Conservation (phyloP, 2,797 vertebrate species). For the Knipowitschia caucasica region DNA sequence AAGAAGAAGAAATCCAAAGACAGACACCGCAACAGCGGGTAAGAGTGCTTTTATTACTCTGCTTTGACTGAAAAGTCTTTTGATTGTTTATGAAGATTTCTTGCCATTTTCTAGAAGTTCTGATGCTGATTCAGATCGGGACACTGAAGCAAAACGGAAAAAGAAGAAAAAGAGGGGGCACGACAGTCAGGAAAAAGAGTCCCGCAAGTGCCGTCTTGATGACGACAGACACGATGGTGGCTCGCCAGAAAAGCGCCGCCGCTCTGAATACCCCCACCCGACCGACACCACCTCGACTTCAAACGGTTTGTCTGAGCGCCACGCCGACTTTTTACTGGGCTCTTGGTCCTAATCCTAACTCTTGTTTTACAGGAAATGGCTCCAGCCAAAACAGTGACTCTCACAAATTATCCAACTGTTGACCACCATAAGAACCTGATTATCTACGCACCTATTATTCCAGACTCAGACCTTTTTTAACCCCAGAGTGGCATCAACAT, state of each 20-base stretch:
- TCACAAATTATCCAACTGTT: conserved; percentile 42
- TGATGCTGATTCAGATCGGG: conserved; percentile 70
- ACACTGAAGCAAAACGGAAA: conserved; percentile 79
- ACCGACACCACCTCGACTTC: conserved; percentile 21
- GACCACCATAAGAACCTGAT: conserved; percentile 35
- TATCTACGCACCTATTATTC: conserved; percentile 39
- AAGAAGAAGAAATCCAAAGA: conserved; percentile 93
- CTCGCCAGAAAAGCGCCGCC: conserved; percentile 40
- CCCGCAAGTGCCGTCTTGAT: conserved; percentile 44
- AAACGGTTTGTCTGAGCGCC: conserved; percentile 30
- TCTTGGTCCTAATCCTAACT: neutral
- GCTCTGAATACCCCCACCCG: conserved; percentile 16
- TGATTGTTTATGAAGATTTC: neutral
- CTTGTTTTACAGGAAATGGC: conserved; percentile 54
- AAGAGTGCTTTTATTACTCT: conserved; percentile 4
- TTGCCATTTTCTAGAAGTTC: conserved; percentile 64
- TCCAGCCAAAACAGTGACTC: conserved; percentile 52
- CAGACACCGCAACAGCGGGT: conserved; percentile 70
- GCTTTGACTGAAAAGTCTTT: neutral
- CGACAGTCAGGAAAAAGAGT: conserved; percentile 59
- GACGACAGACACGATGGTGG: conserved; percentile 32
- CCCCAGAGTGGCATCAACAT: conserved; percentile 67
- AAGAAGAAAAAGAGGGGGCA: conserved; percentile 82
- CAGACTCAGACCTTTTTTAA: conserved; percentile 70
- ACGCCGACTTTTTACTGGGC: conserved; percentile 18